These are phyloP conservation scores for Lichenostomus cassidix DNA, from an alignment of 2,113 vertebrate genomes.

Conservation along the genomic window DNA sequence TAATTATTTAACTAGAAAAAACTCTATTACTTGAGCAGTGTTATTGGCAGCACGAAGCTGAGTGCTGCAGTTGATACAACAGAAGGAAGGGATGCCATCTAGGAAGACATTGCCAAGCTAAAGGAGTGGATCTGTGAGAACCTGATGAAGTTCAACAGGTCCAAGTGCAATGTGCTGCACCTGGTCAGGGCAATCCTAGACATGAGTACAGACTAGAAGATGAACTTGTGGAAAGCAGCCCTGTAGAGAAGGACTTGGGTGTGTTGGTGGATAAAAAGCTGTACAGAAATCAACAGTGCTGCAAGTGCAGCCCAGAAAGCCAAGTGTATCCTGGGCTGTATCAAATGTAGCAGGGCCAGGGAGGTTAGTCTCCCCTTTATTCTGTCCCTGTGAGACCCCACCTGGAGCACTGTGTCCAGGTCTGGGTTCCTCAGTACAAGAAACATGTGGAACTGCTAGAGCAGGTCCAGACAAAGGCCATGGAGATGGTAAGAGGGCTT, in stretches of 20 bases:
- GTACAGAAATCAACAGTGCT: neutral
- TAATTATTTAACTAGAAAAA: neutral
- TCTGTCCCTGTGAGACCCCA: neutral
- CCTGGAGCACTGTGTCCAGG: rapidly evolving
- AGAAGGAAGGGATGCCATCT: neutral
- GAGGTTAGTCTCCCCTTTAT: neutral
- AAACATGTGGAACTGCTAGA: neutral
- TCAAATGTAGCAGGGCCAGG: neutral
- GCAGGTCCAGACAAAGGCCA: neutral
- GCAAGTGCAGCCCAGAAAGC: neutral
- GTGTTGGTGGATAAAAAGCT: neutral
- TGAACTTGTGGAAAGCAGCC: neutral
- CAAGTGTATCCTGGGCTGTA: rapidly evolving
- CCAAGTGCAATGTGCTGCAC: neutral
- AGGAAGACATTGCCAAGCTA: neutral
- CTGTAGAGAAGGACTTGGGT: neutral
- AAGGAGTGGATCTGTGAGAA: neutral
- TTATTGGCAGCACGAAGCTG: neutral
- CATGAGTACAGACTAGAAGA: neutral
- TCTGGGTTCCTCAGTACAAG: neutral
- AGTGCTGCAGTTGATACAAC: neutral
- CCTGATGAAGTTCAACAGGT: neutral
- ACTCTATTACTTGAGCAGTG: neutral
- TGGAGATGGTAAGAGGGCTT: neutral
- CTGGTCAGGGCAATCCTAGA: neutral